These are phyloP conservation scores for Lutraria lutraria DNA, from an alignment of 2,888 invertebrate species.

Conservation along the genomic window DNA sequence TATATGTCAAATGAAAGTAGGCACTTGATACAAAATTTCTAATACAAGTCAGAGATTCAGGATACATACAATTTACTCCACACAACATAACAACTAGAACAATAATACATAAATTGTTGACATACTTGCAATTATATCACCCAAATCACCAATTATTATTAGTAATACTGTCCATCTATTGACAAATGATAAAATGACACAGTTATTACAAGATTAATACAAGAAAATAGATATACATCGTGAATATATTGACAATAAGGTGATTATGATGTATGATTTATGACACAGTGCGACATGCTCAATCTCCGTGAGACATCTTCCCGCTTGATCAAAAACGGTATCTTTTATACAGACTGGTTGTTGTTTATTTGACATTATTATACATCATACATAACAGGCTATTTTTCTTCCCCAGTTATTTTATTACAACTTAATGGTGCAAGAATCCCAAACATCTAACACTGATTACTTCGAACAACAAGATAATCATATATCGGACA, in stretches of 20 bases:
- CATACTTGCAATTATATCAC: not conserved
- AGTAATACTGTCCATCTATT: not conserved
- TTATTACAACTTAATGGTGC: not conserved
- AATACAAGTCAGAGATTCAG: not conserved
- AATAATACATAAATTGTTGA: not conserved
- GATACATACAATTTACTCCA: not conserved
- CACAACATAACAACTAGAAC: not conserved
- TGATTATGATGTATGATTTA: constrained; percentile 1
- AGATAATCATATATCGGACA: too few relatives aligned
- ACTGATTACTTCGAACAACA: too few relatives aligned
- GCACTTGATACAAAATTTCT: too few relatives aligned
- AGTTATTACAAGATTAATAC: not conserved
- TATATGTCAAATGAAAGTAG: too few relatives aligned
- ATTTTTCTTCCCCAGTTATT: not conserved
- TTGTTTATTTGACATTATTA: not conserved
- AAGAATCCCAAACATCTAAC: not conserved
- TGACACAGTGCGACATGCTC: not conserved
- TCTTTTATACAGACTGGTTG: not conserved
- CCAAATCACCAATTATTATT: not conserved
- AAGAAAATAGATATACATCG: not conserved
- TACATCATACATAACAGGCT: not conserved
- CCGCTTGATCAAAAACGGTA: not conserved
- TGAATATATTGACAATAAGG: not conserved
- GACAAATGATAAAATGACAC: constrained; percentile 1
- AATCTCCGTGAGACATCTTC: not conserved